Conservation (phyloP, 1,140 invertebrate genomes). For the Hyles vespertilio region DNA sequence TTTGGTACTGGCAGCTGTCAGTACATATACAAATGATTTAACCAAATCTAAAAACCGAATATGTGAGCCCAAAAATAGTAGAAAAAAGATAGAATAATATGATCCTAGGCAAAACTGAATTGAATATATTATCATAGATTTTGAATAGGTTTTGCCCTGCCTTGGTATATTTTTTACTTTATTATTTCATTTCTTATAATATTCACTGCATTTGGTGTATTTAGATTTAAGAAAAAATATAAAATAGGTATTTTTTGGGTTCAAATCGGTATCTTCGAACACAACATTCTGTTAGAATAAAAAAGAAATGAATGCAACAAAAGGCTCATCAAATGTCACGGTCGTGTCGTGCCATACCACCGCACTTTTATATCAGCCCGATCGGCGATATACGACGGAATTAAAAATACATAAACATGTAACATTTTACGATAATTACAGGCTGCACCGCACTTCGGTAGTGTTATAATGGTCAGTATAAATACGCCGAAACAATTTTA, state of each 20-base stretch:
- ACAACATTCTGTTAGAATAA: neutral
- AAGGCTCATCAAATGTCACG: neutral
- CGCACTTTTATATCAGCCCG: constrained; percentile 35
- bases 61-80: no score
- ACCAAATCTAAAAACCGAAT: no score
- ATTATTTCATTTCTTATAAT: no score
- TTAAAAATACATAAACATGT: constrained; percentile 72
- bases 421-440: constrained; percentile 68
- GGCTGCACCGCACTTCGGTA: constrained; percentile 52
- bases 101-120: no score
- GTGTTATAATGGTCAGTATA: constrained; percentile 55
- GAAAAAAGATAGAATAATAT: no score
- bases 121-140: no score
- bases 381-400: constrained; percentile 59
- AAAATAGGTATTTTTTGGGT: no score
- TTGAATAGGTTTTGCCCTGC: no score
- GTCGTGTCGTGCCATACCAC: neutral
- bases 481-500: constrained; percentile 37
- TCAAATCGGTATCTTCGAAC: neutral
- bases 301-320: neutral
- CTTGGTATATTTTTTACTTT: no score
- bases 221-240: rapidly evolving
- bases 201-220: neutral
- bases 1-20: no score
- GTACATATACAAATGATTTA: no score